Evolutionary conservation across 2,113 vertebrate species (phyloP), one percentile per base, ranked within the genome.

Genomic region (Zeus faber): DNA sequence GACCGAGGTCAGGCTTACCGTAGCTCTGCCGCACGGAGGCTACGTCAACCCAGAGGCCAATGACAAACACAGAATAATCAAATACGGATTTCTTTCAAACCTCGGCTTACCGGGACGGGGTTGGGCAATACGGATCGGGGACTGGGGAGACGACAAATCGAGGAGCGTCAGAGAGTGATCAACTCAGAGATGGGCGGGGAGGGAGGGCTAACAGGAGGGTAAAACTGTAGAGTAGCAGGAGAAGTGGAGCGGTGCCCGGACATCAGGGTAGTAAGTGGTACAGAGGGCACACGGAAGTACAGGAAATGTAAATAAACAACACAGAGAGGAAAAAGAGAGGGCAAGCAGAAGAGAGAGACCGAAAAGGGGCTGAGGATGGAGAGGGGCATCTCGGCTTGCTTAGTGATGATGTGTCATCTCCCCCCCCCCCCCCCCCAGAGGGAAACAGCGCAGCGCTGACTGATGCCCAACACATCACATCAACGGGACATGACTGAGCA

Each of bases 41-140:
- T 73, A 79, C 70, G 55, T 76, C 58, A 72, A 62, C 59, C 68
- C 54, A 47, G 56, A 72, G 65, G 74, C 66, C 51, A 76, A 78
- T 54, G 61, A 62, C 62, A 58, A 77, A 66, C 65, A 67, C 27
- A 47, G 64, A 57, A 63, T 67, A 71, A 79, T 72, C 58, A 74
- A 72, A 64, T 75, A 77, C 57, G 65, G 62, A 70, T 70, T 63
- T 22, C 68, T 54, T 31, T 5, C 11, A 2, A 31, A 31, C 11
- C 6, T 47, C 46, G n/a, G 43, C 49, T 3, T 51, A 31, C 52
- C 54, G 55, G 11, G 13, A 18, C 8, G 20, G 54, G 40, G 69
- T 57, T 41, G 56, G 69, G 60, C 22, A 60, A 58, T n/a, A n/a
- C n/a, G n/a, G n/a, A n/a, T n/a, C 60, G 46, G 40, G 48, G n/a